These are phyloP conservation scores for Coleophora flavipennella DNA, from an alignment of 2,888 invertebrate genomes.

Conservation along the genomic window DNA sequence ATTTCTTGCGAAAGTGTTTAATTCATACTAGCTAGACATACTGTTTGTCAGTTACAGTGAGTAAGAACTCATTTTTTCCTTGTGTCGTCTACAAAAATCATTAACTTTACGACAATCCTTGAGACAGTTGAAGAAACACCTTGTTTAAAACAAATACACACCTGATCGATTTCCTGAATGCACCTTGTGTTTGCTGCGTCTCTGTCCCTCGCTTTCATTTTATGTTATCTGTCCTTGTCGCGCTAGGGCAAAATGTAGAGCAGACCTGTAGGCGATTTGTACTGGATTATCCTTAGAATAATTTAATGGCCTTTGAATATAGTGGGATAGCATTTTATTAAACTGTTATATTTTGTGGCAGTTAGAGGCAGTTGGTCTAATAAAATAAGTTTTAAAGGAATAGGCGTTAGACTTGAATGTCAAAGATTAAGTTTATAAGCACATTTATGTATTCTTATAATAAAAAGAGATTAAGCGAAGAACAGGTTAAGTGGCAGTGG, in stretches of 20 bases:
- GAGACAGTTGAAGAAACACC: constrained; percentile 45
- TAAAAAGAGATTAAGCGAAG: too few species aligned
- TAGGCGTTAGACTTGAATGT: neutral
- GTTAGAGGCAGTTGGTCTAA: neutral
- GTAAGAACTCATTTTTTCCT: too few species aligned
- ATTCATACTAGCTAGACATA: too few species aligned
- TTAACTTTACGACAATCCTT: constrained; percentile 44
- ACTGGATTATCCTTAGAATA: constrained; percentile 12
- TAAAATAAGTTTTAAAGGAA: neutral
- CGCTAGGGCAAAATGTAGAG: constrained; percentile 22
- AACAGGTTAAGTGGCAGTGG: too few species aligned
- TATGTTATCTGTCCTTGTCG: constrained; percentile 24
- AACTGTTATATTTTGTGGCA: too few species aligned
- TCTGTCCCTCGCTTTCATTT: constrained; percentile 30
- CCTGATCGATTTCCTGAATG: constrained; percentile 57
- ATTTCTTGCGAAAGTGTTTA: too few species aligned
- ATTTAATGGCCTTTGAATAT: constrained; percentile 12
- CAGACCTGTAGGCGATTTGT: constrained; percentile 24
- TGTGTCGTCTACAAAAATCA: constrained; percentile 19
- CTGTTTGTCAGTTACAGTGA: too few species aligned
- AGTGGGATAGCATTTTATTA: constrained; percentile 14
- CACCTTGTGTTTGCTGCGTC: constrained; percentile 53
- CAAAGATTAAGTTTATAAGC: neutral
- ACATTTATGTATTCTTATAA: too few species aligned
- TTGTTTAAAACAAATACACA: constrained; percentile 60